Base-by-base conservation (phyloP, 1,140 invertebrate genomes). In the Acromyrmex echinatior region DNA sequence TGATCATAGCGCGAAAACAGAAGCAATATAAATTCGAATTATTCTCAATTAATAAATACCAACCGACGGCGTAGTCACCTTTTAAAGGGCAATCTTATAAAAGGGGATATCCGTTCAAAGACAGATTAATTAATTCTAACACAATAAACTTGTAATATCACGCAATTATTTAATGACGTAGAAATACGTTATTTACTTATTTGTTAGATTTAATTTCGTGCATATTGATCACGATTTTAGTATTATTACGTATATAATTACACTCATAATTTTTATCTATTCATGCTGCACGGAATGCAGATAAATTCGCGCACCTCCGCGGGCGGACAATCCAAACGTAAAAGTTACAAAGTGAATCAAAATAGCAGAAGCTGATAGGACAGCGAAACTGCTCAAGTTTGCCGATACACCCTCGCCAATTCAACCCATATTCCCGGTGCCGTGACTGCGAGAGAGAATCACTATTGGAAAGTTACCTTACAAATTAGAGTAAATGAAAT, bases 401-500 rank as follows among this genome's bases (percentile, higher is more conserved):
- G 62, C 73, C 90, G 73, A 77, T 84, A 78, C 77, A 60, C 53
- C 56, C 76, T 71, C 62, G 74, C 56, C 53, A 51, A 86, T 66
- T 80, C 84, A 70, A 66, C 80, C 71, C 49, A 31, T 71, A 62
- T 45, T 78, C 68, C 71, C 80, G 66, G 35, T 71, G 80, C 70
- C 82, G 87, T 79, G 73, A 88, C 90, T 89, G 79, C 87, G 78
- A 88, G 91, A 92, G 73, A 76, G 90, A 92, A 93, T 91, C 90
- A 87, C 93, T 94, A 94, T 93, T 91, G 92, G 92, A 93, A 93
- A 93, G 93, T 94, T 93, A 93, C 92, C 92, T 93, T 93, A 92
- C 92, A 93, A 93, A 94, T 94, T 94, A 94, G 90, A 92, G 93
- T 93, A 93, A 94, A 94, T 94, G 93, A 94, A 94, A 94, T 94